These are phyloP conservation scores for Orchestia grillus DNA, from an alignment of 1,140 invertebrate species.

Conservation along the genomic window DNA sequence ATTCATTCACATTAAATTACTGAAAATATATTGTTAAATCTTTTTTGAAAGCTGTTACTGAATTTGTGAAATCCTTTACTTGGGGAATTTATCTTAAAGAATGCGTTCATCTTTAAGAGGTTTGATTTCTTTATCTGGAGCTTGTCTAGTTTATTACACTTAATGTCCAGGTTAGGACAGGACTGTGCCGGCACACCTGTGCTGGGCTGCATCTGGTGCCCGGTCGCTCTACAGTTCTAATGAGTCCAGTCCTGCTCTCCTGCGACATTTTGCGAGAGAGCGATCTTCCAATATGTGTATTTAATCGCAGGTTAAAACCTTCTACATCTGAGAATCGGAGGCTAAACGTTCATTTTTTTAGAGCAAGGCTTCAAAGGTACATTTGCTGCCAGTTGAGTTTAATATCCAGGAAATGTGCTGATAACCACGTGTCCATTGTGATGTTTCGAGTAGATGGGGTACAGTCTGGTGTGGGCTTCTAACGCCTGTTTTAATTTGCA, in stretches of 20 bases:
- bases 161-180: neutral
- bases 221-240: neutral
- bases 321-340: neutral
- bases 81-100: neutral
- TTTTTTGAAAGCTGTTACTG: no score
- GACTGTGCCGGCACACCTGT: neutral
- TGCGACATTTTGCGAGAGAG: neutral
- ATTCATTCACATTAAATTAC: neutral
- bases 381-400: neutral
- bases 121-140: conserved; percentile 15
- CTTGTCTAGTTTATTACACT: neutral
- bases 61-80: no score
- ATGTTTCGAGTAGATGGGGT: neutral
- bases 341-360: neutral
- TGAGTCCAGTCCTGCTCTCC: neutral
- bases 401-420: neutral
- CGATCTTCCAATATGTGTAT: neutral
- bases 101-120: neutral
- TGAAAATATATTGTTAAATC: neutral
- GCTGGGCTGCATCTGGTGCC: neutral
- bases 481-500: neutral
- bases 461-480: neutral
- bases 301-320: neutral
- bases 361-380: neutral
- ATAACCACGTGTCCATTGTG: neutral